Conservation (phyloP, 2,113 vertebrate genomes). For the Dicerorhinus sumatrensis region DNA sequence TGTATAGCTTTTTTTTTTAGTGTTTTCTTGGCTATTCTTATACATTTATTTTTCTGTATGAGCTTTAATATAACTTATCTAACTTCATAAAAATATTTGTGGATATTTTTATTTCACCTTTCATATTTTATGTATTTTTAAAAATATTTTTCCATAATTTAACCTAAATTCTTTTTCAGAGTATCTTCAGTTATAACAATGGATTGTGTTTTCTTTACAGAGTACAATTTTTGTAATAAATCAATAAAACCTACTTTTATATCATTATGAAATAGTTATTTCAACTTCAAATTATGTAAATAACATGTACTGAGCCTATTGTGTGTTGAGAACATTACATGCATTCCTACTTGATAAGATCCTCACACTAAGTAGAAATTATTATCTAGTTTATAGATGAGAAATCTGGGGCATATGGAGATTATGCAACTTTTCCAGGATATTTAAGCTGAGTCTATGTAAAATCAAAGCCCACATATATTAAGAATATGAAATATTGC, state of each 20-base stretch:
- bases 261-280: not conserved
- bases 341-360: not conserved
- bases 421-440: not conserved
- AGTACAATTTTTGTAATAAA: not conserved
- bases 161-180: not conserved
- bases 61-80: not conserved
- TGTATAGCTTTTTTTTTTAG: not conserved
- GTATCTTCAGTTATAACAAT: not conserved
- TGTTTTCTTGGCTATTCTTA: not conserved
- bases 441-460: not conserved
- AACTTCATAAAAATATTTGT: not conserved
- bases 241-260: not conserved
- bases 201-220: not conserved
- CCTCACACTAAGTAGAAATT: not conserved
- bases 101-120: not conserved
- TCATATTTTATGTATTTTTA: not conserved
- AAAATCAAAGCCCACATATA: not conserved
- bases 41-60: not conserved
- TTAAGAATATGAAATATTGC: not conserved
- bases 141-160: constrained; percentile 7
- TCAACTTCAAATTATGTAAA: not conserved
- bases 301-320: not conserved
- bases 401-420: not conserved
- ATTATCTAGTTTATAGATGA: constrained; percentile 16
- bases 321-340: not conserved